These are phyloP conservation scores for Plumapathes pennacea DNA, from an alignment of 92 coral and sea anemone species.

Conservation along the genomic window DNA sequence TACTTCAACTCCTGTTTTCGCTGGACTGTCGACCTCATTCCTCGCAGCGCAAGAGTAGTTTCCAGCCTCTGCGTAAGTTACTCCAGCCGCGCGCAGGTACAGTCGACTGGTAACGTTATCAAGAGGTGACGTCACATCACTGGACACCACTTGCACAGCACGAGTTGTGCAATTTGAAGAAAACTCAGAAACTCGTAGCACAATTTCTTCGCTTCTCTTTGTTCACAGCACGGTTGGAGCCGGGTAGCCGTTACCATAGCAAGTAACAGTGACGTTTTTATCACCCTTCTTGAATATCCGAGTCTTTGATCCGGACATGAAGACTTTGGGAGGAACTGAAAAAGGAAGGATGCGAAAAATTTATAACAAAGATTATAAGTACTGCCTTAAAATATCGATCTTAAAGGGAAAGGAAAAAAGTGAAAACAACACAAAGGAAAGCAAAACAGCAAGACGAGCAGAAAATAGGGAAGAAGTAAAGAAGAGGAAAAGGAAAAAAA, in stretches of 20 bases:
- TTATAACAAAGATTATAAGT: too few species aligned
- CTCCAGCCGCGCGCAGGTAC: constrained; percentile 49
- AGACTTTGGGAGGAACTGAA: constrained; percentile 36
- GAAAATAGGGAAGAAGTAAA: too few species aligned
- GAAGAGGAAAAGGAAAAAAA: too few species aligned
- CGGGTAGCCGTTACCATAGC: constrained; percentile 68
- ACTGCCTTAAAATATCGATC: too few species aligned
- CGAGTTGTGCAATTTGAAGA: constrained; percentile 1
- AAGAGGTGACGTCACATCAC: constrained; percentile 25
- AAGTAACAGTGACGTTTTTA: constrained; percentile 12
- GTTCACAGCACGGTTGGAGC: constrained; percentile 44
- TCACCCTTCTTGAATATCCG: constrained; percentile 10
- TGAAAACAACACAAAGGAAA: too few species aligned
- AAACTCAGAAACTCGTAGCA: not conserved
- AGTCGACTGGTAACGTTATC: constrained; percentile 41
- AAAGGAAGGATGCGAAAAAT: not conserved
- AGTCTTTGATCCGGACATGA: constrained; percentile 9
- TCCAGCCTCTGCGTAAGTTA: constrained; percentile 56
- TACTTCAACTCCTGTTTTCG: constrained; percentile 25
- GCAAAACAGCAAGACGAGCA: too few species aligned
- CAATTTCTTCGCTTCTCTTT: constrained; percentile 2
- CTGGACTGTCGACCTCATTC: constrained; percentile 1
- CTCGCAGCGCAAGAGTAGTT: constrained; percentile 60
- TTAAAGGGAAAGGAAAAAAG: too few species aligned
- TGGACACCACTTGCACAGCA: constrained; percentile 34